phyloP scores from a whole-genome alignment of 2,888 invertebrate genomes.

The Sinelater perroti region DNA sequence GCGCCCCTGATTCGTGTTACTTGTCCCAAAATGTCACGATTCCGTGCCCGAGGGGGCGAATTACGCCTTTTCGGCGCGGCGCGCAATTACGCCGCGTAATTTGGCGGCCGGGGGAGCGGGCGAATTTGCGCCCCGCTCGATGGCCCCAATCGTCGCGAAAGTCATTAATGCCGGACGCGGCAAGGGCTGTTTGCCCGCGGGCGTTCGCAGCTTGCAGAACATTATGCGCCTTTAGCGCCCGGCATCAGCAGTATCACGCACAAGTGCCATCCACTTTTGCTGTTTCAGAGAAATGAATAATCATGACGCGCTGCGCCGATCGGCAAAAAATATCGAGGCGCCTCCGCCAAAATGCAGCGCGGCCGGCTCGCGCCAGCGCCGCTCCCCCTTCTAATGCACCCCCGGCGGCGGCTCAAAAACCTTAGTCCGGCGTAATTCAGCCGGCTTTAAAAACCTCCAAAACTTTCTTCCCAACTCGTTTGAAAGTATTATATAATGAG shows the following conservation, averaged over 20 bases:
- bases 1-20: slow-evolving; percentile 39
- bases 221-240: too few relatives aligned
- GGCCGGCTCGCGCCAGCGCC: too few relatives aligned
- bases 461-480: slow-evolving; percentile 20
- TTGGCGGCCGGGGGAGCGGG: slow-evolving; percentile 4
- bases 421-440: too few relatives aligned
- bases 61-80: slow-evolving; percentile 28
- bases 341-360: neutral
- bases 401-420: too few relatives aligned
- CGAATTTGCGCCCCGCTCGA: slow-evolving; percentile 16
- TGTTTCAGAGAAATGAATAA: slow-evolving; percentile 32
- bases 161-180: too few relatives aligned
- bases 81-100: slow-evolving; percentile 29
- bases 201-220: too few relatives aligned
- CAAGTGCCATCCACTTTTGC: slow-evolving; percentile 33
- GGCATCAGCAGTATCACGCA: too few relatives aligned
- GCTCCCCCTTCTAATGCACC: too few relatives aligned
- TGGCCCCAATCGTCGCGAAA: too few relatives aligned
- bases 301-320: slow-evolving; percentile 28
- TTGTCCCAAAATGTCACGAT: slow-evolving; percentile 45
- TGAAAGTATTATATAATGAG: slow-evolving; percentile 30
- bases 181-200: too few relatives aligned
- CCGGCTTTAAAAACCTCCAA: neutral
- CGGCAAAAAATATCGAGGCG: slow-evolving; percentile 1
- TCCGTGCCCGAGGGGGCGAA: slow-evolving; percentile 37